A percentile compares a stretch with the other conserved stretches of the same genome.
Conservation (phyloP, 2,113 vertebrate genomes). For the Hypomesus transpacificus region DNA sequence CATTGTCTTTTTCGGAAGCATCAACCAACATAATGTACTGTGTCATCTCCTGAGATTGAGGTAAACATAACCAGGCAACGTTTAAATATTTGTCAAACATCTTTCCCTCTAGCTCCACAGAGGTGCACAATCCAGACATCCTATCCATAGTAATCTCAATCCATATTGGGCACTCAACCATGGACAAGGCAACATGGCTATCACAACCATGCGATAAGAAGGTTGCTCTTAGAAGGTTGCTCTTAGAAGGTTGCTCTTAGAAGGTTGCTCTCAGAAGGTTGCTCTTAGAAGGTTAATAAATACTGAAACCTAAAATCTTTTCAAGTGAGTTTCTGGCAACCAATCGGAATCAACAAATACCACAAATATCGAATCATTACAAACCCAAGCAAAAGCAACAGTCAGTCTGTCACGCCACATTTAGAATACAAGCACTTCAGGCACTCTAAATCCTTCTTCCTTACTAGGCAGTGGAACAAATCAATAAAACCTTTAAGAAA, state of each 20-base stretch:
- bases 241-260: not conserved
- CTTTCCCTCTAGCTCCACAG: conserved; percentile 52
- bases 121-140: conserved; percentile 28
- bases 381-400: too few relatives aligned
- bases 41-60: conserved; percentile 19
- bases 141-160: conserved; percentile 27
- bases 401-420: too few relatives aligned
- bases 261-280: too few relatives aligned
- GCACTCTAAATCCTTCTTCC: too few relatives aligned
- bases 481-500: too few relatives aligned
- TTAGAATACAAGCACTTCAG: too few relatives aligned
- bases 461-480: too few relatives aligned
- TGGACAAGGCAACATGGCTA: conserved; percentile 24
- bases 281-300: not conserved
- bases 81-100: conserved; percentile 66
- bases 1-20: too few relatives aligned
- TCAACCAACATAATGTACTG: not conserved
- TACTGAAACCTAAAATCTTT: not conserved
- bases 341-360: too few relatives aligned
- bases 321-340: not conserved
- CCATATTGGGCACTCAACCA: conserved; percentile 25
- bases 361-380: too few relatives aligned
- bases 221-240: not conserved
- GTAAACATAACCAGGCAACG: conserved; percentile 48
- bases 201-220: not conserved